Evolutionary conservation across 1,140 invertebrate genomes (phyloP).

Genomic region (Aricia agestis): DNA sequence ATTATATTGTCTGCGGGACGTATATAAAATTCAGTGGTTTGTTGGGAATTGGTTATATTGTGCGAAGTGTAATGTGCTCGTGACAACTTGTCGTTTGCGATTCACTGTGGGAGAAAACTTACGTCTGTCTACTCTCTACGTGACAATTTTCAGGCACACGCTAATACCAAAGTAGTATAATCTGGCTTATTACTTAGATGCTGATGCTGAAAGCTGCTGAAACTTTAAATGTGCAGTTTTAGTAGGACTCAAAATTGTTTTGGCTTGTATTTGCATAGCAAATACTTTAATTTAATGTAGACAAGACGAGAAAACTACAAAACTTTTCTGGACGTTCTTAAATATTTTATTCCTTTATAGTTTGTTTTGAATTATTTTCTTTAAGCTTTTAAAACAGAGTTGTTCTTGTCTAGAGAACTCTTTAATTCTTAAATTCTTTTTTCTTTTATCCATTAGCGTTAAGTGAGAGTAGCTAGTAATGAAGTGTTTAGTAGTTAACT

Average conservation of each 20-base stretch:
- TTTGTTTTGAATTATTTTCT: neutral
- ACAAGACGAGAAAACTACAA: too few species aligned
- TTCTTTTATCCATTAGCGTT: neutral
- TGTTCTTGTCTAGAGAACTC: neutral
- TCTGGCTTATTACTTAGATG: too few species aligned
- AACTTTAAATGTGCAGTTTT: too few species aligned
- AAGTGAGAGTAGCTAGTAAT: neutral
- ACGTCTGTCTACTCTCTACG: neutral
- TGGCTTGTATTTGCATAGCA: too few species aligned
- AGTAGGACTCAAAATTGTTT: too few species aligned
- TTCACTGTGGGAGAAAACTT: neutral
- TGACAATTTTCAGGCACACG: neutral
- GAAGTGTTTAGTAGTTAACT: neutral
- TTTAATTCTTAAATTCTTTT: too few species aligned
- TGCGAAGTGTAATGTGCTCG: neutral
- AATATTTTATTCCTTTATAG: neutral
- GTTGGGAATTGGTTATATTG: neutral
- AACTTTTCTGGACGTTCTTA: neutral
- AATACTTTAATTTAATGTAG: too few species aligned
- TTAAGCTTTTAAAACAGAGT: neutral
- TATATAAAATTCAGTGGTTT: slow-evolving; percentile 3
- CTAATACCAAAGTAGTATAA: neutral
- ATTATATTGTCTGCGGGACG: neutral
- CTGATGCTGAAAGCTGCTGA: too few species aligned
- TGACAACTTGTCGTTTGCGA: neutral